phyloP scores from a whole-genome alignment of 1,140 invertebrate species.

The Muscidifurax raptorellus region DNA sequence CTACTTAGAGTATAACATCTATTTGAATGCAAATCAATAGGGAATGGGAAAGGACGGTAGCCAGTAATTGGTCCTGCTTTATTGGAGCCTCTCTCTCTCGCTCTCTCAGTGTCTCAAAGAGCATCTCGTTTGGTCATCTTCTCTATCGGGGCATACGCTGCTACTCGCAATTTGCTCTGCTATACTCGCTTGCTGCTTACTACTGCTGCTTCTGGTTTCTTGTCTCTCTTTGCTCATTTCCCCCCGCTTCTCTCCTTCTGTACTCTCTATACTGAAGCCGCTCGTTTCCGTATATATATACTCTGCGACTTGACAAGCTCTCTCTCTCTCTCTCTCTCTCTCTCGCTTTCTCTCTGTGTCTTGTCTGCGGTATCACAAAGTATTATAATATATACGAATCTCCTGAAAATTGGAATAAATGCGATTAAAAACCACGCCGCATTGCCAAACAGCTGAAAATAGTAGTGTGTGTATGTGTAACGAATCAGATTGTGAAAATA shows the following conservation, averaged over 20 bases:
- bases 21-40: slow-evolving; percentile 77
- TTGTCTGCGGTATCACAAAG: slow-evolving; percentile 56
- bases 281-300: background rate
- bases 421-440: slow-evolving; percentile 45
- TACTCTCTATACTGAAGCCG: slow-evolving; percentile 17
- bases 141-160: slow-evolving; percentile 59
- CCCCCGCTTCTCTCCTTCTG: slow-evolving; percentile 40
- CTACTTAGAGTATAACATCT: slow-evolving; percentile 77
- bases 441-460: slow-evolving; percentile 44
- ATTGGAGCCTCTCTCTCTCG: slow-evolving; percentile 72
- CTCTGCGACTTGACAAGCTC: slow-evolving; percentile 8
- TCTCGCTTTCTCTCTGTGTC: slow-evolving; percentile 58
- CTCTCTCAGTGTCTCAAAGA: slow-evolving; percentile 75
- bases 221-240: slow-evolving; percentile 48
- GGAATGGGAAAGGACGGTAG: slow-evolving; percentile 73
- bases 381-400: slow-evolving; percentile 56
- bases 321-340: slow-evolving; percentile 57
- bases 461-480: background rate
- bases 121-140: slow-evolving; percentile 76
- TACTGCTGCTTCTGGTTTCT: slow-evolving; percentile 43
- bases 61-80: slow-evolving; percentile 75
- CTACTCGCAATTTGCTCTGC: slow-evolving; percentile 48
- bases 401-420: slow-evolving; percentile 61
- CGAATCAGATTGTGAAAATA: slow-evolving; percentile 1
- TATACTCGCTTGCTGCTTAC: slow-evolving; percentile 50